Evolutionary conservation across 2,797 vertebrate genomes (phyloP).

Genomic region (Coccyzus lansbergi): DNA sequence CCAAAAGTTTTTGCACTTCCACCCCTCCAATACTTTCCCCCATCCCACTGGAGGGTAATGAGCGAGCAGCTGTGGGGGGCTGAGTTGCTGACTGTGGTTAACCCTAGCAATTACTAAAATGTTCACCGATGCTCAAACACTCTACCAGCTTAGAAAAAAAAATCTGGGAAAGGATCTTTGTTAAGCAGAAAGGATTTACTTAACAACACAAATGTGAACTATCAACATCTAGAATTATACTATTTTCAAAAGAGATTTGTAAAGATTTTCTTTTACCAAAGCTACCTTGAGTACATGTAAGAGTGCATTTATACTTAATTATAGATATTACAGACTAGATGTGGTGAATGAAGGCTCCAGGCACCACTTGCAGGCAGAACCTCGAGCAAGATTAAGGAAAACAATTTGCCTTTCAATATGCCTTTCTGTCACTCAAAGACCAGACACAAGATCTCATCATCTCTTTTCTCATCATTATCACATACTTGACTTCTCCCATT

Average conservation of each 20-base stretch:
- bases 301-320: not conserved
- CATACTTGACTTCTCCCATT: not conserved
- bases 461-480: not conserved
- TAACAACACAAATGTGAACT: not conserved
- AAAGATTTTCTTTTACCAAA: not conserved
- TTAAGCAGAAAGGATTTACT: not conserved
- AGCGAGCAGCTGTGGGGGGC: rapidly evolving
- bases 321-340: not conserved
- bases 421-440: not conserved
- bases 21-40: not conserved
- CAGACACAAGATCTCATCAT: not conserved
- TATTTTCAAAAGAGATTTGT: not conserved
- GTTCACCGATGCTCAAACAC: not conserved
- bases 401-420: not conserved
- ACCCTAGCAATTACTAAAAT: not conserved
- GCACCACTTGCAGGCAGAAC: not conserved
- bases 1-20: not conserved
- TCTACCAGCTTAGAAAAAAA: not conserved
- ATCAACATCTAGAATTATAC: not conserved
- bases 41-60: rapidly evolving
- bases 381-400: not conserved
- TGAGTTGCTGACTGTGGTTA: not conserved
- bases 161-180: not conserved
- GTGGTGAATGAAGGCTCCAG: not conserved
- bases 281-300: not conserved